A percentile compares a stretch with the other conserved stretches of the same genome.
Evolutionary conservation across 2,888 invertebrate species (phyloP).

Genomic region (Cecidostiba fungosa): DNA sequence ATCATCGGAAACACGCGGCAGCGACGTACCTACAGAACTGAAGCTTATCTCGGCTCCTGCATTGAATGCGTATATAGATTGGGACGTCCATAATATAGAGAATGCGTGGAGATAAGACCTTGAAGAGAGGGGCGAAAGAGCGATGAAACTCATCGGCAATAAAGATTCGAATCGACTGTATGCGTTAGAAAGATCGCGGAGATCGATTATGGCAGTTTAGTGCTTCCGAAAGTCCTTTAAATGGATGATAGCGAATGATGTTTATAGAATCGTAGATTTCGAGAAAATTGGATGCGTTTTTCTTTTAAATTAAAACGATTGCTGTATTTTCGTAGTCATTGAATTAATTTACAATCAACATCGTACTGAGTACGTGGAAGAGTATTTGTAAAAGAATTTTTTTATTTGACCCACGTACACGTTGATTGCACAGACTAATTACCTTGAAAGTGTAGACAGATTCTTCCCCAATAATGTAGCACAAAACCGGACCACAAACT

Average conservation of each 20-base stretch:
- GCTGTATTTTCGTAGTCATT: background rate
- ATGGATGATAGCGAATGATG: background rate
- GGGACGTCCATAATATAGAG: background rate
- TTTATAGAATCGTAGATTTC: background rate
- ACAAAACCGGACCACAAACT: background rate
- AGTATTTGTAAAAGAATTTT: background rate
- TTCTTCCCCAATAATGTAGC: background rate
- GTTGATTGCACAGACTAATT: background rate
- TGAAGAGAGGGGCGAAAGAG: background rate
- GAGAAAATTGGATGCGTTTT: background rate
- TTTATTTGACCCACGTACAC: background rate
- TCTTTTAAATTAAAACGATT: background rate
- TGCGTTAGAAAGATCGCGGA: background rate
- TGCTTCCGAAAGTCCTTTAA: conserved; percentile 16
- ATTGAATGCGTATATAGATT: background rate
- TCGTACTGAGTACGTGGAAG: too few relatives aligned
- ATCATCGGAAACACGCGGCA: conserved; percentile 22
- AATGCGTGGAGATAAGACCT: conserved; percentile 2
- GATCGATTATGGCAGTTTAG: conserved; percentile 8
- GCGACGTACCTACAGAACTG: conserved; percentile 6
- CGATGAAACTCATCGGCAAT: conserved; percentile 28
- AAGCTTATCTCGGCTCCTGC: background rate
- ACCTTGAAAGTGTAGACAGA: background rate
- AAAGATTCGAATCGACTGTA: conserved; percentile 22
- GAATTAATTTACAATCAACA: too few relatives aligned